Evolutionary conservation across 2,888 invertebrate species (phyloP).

Genomic region (Trichacis sp.): DNA sequence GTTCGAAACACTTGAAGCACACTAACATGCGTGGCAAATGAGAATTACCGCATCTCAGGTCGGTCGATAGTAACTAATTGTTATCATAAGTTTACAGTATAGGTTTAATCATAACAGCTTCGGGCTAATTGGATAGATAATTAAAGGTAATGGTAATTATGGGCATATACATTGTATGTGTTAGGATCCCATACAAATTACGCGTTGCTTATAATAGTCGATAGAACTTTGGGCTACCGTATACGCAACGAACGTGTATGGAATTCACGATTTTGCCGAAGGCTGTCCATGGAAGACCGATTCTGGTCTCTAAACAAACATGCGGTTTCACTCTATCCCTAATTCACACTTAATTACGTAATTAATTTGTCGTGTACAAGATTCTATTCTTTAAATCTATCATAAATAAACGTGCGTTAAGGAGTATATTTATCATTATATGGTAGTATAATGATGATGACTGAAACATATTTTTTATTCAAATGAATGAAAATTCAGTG

Average conservation of each 20-base stretch:
- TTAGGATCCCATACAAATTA: slow-evolving; percentile 50
- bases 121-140: slow-evolving; percentile 69
- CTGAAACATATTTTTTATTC: too few species aligned
- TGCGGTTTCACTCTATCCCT: background rate
- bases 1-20: slow-evolving; percentile 32
- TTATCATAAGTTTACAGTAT: slow-evolving; percentile 69
- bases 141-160: slow-evolving; percentile 69
- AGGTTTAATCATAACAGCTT: slow-evolving; percentile 69
- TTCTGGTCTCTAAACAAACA: slow-evolving; percentile 26
- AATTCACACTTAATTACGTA: background rate
- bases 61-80: slow-evolving; percentile 67
- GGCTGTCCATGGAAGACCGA: slow-evolving; percentile 55
- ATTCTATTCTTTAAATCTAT: too few species aligned
- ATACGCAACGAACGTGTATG: slow-evolving; percentile 53
- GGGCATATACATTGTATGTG: slow-evolving; percentile 58
- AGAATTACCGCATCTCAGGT: slow-evolving; percentile 58
- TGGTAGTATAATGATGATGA: slow-evolving; percentile 29
- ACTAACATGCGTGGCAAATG: slow-evolving; percentile 52
- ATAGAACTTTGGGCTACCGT: slow-evolving; percentile 63
- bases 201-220: slow-evolving; percentile 61
- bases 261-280: slow-evolving; percentile 47
- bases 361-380: too few species aligned
- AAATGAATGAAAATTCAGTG: too few species aligned
- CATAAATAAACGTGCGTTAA: too few species aligned
- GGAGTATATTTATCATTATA: too few species aligned